Conservation (phyloP, 2,888 invertebrate genomes). For the Athrips mouffetella region DNA sequence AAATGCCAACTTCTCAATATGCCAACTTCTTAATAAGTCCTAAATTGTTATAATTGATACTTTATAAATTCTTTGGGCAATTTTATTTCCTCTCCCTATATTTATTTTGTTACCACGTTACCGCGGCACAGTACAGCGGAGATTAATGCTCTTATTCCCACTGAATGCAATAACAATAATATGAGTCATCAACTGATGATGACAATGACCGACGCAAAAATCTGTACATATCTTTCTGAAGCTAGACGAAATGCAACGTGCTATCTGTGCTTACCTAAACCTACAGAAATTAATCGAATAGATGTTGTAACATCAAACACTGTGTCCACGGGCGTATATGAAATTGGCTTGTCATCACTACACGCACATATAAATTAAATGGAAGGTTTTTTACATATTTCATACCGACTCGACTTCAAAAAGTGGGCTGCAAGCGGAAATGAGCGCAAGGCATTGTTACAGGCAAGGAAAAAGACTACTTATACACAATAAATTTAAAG, state of each 20-base stretch:
- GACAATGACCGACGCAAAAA: conserved; percentile 17
- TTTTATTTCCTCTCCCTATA: too few species aligned
- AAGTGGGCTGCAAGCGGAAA: conserved; percentile 12
- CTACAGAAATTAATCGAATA: conserved; percentile 16
- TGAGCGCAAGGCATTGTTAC: not conserved
- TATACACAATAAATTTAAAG: conserved; percentile 15
- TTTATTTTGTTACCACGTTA: too few species aligned
- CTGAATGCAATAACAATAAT: conserved; percentile 1
- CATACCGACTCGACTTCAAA: conserved; percentile 18
- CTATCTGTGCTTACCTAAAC: conserved; percentile 15
- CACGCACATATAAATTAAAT: conserved; percentile 19
- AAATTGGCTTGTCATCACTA: conserved; percentile 16
- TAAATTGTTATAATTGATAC: too few species aligned
- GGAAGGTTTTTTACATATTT: conserved; percentile 23
- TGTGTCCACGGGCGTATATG: not conserved
- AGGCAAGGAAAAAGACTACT: conserved; percentile 12
- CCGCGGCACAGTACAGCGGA: too few species aligned
- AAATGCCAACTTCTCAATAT: too few species aligned
- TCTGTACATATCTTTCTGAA: conserved; percentile 14
- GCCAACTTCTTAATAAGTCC: too few species aligned
- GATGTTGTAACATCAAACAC: not conserved
- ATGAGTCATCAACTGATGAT: conserved; percentile 8
- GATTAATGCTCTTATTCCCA: too few species aligned
- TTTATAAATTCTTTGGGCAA: too few species aligned
- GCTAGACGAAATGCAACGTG: conserved; percentile 10